These are phyloP conservation scores for Lacerta viridis DNA, from an alignment of 2,797 vertebrate genomes.

Conservation along the genomic window DNA sequence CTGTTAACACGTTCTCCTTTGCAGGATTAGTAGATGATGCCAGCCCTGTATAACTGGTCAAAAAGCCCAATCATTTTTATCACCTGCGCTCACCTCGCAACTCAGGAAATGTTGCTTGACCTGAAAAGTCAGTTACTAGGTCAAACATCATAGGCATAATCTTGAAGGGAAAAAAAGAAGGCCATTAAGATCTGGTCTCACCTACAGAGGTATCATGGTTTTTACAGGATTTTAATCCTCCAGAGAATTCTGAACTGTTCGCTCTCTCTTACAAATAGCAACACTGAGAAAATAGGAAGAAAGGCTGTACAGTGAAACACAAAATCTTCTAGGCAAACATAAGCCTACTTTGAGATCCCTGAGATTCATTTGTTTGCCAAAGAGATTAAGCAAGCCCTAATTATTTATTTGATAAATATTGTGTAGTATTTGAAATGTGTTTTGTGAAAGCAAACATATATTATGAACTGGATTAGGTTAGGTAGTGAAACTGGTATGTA, in stretches of 20 bases:
- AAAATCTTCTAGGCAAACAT: slow-evolving; percentile 9
- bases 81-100: background rate
- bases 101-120: background rate
- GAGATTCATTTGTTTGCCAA: slow-evolving; percentile 56
- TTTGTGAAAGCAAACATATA: slow-evolving; percentile 49
- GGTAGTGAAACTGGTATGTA: slow-evolving; percentile 10
- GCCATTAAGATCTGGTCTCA: slow-evolving; percentile 3
- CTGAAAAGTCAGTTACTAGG: background rate
- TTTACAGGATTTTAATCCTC: background rate
- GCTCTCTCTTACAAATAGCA: background rate
- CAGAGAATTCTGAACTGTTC: background rate
- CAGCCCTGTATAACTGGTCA: background rate
- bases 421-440: slow-evolving; percentile 53
- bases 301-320: slow-evolving; percentile 7
- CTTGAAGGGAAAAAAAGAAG: slow-evolving; percentile 5
- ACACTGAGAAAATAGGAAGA: slow-evolving; percentile 16
- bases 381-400: slow-evolving; percentile 63
- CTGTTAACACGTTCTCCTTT: background rate
- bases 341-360: slow-evolving; percentile 58
- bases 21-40: background rate
- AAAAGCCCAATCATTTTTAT: background rate
- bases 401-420: slow-evolving; percentile 54
- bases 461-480: slow-evolving; percentile 3
- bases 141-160: rapidly evolving
- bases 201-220: slow-evolving; percentile 17